Percentiles rank a stretch among this genome's conserved stretches.
Conservation (phyloP, 2,888 invertebrate genomes). For the Drosophila paramelanica region DNA sequence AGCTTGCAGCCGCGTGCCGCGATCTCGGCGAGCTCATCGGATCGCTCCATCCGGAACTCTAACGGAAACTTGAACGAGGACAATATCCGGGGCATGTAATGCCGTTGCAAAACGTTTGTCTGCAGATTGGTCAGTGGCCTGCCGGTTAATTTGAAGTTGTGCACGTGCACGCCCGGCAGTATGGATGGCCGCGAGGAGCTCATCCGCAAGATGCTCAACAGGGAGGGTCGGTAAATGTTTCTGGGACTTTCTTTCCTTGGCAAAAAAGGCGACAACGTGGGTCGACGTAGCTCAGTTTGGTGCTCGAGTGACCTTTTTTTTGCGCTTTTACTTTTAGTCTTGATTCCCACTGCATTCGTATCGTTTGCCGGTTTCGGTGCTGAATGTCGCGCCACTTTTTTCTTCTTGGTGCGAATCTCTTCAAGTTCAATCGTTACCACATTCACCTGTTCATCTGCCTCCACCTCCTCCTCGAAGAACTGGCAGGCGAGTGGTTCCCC, state of each 20-base stretch:
- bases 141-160: slow-evolving; percentile 29
- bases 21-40: slow-evolving; percentile 32
- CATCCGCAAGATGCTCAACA: background rate
- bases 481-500: slow-evolving; percentile 79
- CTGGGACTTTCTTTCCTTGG: background rate
- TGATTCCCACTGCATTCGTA: too few relatives aligned
- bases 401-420: background rate
- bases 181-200: fast-evolving
- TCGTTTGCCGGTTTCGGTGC: background rate
- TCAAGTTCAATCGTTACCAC: background rate
- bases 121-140: slow-evolving; percentile 24
- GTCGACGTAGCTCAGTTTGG: background rate
- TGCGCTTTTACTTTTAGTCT: too few relatives aligned
- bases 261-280: background rate
- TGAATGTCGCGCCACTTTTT: background rate
- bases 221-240: slow-evolving; percentile 42
- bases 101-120: slow-evolving; percentile 39
- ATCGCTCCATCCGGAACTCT: slow-evolving; percentile 59
- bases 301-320: background rate
- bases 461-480: slow-evolving; percentile 52
- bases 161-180: background rate
- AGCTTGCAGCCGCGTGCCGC: background rate
- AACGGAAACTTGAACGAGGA: slow-evolving; percentile 80
- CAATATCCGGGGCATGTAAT: slow-evolving; percentile 71
- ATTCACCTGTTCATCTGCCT: background rate